These are phyloP conservation scores for Sialis fuliginosa DNA, from an alignment of 2,888 invertebrate genomes.

Conservation along the genomic window DNA sequence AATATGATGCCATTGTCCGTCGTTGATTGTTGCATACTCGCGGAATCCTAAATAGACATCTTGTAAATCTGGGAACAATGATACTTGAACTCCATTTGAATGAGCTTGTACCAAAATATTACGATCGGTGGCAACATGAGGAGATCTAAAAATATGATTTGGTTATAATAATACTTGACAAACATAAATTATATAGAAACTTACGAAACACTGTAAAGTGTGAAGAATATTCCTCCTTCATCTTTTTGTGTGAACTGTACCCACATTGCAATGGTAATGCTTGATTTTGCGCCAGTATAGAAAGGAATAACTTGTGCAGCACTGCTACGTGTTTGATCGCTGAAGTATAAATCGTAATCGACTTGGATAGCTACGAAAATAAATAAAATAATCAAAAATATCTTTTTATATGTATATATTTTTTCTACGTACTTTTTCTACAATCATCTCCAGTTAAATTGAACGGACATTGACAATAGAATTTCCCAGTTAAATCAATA, in stretches of 20 bases:
- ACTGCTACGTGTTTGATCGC: slow-evolving; percentile 75
- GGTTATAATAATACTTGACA: background rate
- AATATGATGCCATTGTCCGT: slow-evolving; percentile 93
- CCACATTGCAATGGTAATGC: slow-evolving; percentile 88
- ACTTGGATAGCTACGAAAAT: slow-evolving; percentile 73
- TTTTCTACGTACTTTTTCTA: slow-evolving; percentile 58
- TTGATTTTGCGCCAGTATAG: slow-evolving; percentile 54
- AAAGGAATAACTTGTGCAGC: slow-evolving; percentile 90
- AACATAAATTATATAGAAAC: slow-evolving; percentile 10
- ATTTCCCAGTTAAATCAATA: slow-evolving; percentile 75
- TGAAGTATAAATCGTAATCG: slow-evolving; percentile 94
- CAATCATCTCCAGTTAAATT: slow-evolving; percentile 94
- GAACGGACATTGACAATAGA: slow-evolving; percentile 93
- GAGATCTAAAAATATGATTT: slow-evolving; percentile 35
- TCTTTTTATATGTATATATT: background rate
- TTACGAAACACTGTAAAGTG: slow-evolving; percentile 75
- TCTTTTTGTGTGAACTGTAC: slow-evolving; percentile 85
- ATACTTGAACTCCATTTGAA: slow-evolving; percentile 83
- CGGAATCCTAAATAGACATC: slow-evolving; percentile 82
- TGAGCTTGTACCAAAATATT: slow-evolving; percentile 79
- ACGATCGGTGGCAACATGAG: slow-evolving; percentile 58
- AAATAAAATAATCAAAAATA: slow-evolving; percentile 6
- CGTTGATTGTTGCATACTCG: slow-evolving; percentile 84
- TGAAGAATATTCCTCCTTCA: slow-evolving; percentile 86
- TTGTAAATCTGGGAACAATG: slow-evolving; percentile 72